Base-by-base conservation (phyloP, 2,888 invertebrate species). In the Trileptium ribeirensis region DNA sequence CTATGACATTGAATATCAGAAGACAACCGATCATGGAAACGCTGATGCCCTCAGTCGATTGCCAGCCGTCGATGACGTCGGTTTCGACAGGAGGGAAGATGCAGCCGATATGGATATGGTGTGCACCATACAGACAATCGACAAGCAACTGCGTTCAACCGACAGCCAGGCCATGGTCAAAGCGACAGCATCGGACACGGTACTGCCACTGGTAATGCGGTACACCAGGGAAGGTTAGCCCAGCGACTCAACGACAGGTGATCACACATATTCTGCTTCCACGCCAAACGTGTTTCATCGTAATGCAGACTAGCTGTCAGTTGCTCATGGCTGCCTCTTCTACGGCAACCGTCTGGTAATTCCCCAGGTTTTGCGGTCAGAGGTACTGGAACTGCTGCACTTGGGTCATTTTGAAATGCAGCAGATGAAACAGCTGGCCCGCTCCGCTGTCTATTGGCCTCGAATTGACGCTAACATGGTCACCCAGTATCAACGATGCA, bases 1-100 rank as follows among this genome's bases (percentile, higher is more conserved):
- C 79, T 78, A 78, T 29, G 8, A 3, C 19, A 37, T 51, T 19
- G 79, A 67, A 8, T 78, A 29, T 64, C 40, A 75, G 38, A 79
- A 79, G 15, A 80, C 79, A 24, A 37, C 79, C 19, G 79, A 79
- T 79, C 81, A 83, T 34, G 82, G 37, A 19, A 83, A 83, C 51
- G 84, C 83, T 34, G 83, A 84, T 78, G 81, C 79, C 3, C 80
- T 84, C 24, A 84, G 84, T 82, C 83, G 82, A 19, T 38, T 85
- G 15, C 78, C 78, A 78, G 40, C 70, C 1, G 67, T 29, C 24
- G 29, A 31, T 1, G 67, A 83, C 40, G 36, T n/a, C 82, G 15
- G 37, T 24, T 83, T 74, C 31, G 82, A 81, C 51, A n/a, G 75
- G 74, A 74, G 31, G 78, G 79, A 83, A 51, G 34, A 24, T 15